phyloP scores from a whole-genome alignment of 2,113 vertebrate species.

The Ploceus nigricollis region DNA sequence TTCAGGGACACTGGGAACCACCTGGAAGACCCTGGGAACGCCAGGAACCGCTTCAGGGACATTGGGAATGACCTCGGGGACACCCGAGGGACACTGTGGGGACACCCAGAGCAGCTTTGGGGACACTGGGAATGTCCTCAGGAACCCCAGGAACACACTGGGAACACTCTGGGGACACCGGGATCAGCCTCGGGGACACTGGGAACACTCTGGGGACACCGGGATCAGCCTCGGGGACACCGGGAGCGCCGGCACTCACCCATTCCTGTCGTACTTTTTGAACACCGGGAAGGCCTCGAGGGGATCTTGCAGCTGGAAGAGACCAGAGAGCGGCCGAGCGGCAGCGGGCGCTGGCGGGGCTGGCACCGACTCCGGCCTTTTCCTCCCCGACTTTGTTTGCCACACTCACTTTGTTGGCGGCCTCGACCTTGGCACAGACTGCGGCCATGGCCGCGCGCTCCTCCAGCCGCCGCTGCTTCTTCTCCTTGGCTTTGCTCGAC shows the following conservation, averaged over 20 bases:
- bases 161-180: neutral
- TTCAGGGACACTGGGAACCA: too few relatives aligned
- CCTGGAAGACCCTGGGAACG: too few relatives aligned
- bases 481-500: slow-evolving; percentile 90
- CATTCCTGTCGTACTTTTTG: slow-evolving; percentile 93
- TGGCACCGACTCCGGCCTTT: accelerated
- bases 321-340: neutral
- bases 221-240: accelerated
- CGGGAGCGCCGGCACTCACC: slow-evolving; percentile 68
- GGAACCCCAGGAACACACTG: accelerated
- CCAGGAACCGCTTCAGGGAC: too few relatives aligned
- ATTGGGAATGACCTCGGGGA: too few relatives aligned
- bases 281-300: slow-evolving; percentile 90
- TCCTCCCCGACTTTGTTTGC: accelerated
- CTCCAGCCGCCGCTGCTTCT: slow-evolving; percentile 89
- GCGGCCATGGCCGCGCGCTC: slow-evolving; percentile 93
- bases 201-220: neutral
- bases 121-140: accelerated
- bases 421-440: slow-evolving; percentile 89
- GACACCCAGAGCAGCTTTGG: accelerated
- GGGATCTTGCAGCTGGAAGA: slow-evolving; percentile 85
- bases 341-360: neutral
- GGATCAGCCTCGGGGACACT: too few relatives aligned
- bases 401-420: slow-evolving; percentile 88
- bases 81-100: accelerated